Evolutionary conservation across 2,888 invertebrate species (phyloP).

Genomic region (Lapara coniferarum): DNA sequence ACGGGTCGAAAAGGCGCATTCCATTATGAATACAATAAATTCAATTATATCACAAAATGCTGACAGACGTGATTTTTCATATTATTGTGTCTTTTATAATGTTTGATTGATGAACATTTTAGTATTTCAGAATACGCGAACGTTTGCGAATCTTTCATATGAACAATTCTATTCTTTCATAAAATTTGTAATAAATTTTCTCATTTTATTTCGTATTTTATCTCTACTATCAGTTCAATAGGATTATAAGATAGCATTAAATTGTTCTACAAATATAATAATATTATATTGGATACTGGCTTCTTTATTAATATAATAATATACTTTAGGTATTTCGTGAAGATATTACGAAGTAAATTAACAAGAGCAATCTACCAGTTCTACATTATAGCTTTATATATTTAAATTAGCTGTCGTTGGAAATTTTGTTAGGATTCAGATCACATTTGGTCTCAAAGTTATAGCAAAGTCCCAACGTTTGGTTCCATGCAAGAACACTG

Average conservation of each 20-base stretch:
- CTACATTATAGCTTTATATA: neutral
- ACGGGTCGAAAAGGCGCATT: neutral
- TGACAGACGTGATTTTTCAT: constrained; percentile 38
- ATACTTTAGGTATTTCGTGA: neutral
- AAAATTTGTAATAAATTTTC: neutral
- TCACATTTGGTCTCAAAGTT: too few relatives aligned
- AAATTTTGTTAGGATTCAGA: too few relatives aligned
- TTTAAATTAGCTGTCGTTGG: too few relatives aligned
- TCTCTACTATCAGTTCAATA: neutral
- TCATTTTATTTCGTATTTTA: neutral
- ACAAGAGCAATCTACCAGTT: neutral
- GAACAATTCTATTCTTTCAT: constrained; percentile 6
- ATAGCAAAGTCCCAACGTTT: too few relatives aligned
- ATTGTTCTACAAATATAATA: neutral
- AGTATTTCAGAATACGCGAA: constrained; percentile 30
- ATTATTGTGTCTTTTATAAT: constrained; percentile 36
- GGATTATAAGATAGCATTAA: neutral
- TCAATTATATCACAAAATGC: constrained; percentile 40
- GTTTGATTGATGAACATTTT: constrained; percentile 31
- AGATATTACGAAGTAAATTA: neutral
- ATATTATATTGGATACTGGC: neutral
- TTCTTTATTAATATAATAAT: neutral
- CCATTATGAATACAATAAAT: constrained; percentile 31
- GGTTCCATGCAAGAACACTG: too few relatives aligned
- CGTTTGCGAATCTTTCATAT: constrained; percentile 2